These are phyloP conservation scores for Porites lutea DNA, from an alignment of 64 coral and sea anemone genomes.

Conservation along the genomic window DNA sequence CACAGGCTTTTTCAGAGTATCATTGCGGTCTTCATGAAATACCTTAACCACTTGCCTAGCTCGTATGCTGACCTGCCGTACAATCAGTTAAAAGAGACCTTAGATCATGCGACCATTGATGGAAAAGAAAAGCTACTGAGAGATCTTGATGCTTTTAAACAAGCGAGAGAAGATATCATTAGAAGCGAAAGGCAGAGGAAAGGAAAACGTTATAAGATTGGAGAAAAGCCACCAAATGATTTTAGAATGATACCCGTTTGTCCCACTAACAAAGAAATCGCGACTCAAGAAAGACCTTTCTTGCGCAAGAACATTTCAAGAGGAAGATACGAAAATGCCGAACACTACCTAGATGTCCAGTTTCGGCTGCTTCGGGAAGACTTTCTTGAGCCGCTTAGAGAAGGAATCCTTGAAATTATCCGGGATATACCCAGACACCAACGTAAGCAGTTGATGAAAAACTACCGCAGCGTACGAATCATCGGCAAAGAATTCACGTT, in stretches of 20 bases:
- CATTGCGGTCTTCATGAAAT: conserved; percentile 43
- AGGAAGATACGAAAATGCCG: conserved; percentile 65
- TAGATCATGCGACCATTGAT: conserved; percentile 14
- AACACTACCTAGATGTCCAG: conserved; percentile 86
- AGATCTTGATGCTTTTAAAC: conserved; percentile 39
- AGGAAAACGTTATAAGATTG: not conserved
- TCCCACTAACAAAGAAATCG: conserved; percentile 68
- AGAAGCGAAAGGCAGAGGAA: conserved; percentile 9
- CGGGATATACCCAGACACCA: conserved; percentile 26
- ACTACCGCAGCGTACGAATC: conserved; percentile 54
- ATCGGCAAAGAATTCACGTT: conserved; percentile 46
- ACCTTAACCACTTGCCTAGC: conserved; percentile 69
- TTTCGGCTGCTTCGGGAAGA: conserved; percentile 85
- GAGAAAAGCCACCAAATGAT: conserved; percentile 71
- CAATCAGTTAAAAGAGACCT: conserved; percentile 42
- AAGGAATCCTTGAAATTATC: conserved; percentile 71
- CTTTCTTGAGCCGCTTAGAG: conserved; percentile 76
- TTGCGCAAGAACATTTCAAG: conserved; percentile 68
- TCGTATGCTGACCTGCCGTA: conserved; percentile 76
- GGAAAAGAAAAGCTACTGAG: conserved; percentile 26
- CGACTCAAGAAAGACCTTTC: conserved; percentile 56
- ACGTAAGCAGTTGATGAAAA: conserved; percentile 73
- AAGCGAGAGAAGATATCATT: conserved; percentile 75
- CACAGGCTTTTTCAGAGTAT: conserved; percentile 15
- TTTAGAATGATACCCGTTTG: conserved; percentile 77